Evolutionary conservation across 64 coral and sea anemone genomes (phyloP).

Genomic region (Actinia equina): DNA sequence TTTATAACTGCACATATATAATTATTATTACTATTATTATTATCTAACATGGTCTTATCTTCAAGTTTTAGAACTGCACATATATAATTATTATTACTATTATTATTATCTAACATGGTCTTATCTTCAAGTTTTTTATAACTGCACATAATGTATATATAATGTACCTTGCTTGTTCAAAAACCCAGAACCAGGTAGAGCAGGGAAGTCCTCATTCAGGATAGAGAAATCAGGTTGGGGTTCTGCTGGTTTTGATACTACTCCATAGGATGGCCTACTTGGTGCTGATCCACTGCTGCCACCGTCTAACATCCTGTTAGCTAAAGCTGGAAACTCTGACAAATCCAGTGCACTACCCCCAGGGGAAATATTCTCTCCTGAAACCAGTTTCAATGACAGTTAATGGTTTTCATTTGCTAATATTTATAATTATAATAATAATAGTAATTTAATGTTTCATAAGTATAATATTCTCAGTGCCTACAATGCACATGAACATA

Average conservation of each 20-base stretch:
- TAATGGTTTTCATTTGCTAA: no score
- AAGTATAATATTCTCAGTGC: no score
- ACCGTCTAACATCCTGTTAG: constrained; percentile 53
- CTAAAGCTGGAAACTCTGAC: constrained; percentile 68
- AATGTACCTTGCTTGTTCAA: constrained; percentile 67
- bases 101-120: constrained; percentile 14
- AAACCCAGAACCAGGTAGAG: constrained; percentile 74
- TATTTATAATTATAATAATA: no score
- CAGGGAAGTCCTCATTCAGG: constrained; percentile 94
- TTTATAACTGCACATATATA: no score
- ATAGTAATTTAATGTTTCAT: no score
- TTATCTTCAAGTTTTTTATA: not conserved
- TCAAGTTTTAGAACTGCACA: no score
- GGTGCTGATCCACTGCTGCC: constrained; percentile 44
- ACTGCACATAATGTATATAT: not conserved
- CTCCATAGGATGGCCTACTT: constrained; percentile 63
- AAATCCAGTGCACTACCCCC: constrained; percentile 60
- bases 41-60: no score
- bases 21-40: no score
- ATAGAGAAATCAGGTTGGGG: constrained; percentile 93
- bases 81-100: no score
- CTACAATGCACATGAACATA: no score
- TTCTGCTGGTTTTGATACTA: constrained; percentile 95
- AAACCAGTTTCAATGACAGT: not conserved
- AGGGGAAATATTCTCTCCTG: constrained; percentile 21